Base-by-base conservation (phyloP, 2,797 vertebrate species). In the Erethizon dorsatum region DNA sequence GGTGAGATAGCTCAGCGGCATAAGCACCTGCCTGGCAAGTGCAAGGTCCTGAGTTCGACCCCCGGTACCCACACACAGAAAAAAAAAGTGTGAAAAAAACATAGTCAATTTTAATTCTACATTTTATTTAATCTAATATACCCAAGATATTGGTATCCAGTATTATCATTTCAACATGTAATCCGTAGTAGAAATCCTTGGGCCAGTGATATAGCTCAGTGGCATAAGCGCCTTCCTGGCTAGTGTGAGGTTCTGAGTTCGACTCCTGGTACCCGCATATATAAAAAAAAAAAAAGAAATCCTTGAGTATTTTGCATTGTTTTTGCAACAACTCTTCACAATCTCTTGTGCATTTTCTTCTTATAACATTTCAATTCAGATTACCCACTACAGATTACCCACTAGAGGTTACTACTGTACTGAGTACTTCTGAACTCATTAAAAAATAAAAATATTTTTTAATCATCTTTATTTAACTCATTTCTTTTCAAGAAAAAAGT, bases 31-130 rank as follows among this genome's bases (percentile, higher is more conserved):
- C 37, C 37, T 41, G 37, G 37, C 37, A 41, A 41, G 37, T 2
- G 37, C 37, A 2, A 41, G 37, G 37, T 41, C 37, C 37, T 41
- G 37, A 41, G 37, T 41, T 41, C 37, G 37, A 41, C 37, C 37
- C 37, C 37, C 37, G 37, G 37, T 41, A 41, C 37, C 37, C 37
- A 41, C 37, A 41, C 37, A 41, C 37, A 41, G 37, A 41, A 41
- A 41, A 41, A 41, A 57, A 80, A 97, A 96, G 31, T 57, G n/a
- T 85, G 57, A 92, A 77, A 88, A 41, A 61, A 61, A 41, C 37
- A n/a, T n/a, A 41, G 37, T 56, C 3, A 61, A 71, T 59, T 95
- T 77, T 88, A 92, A 61, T 75, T 56, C 9, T 20, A 33, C 18
- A 78, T 75, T 87, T 83, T 77, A 91, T 69, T 87, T 94, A 61